Conservation (phyloP, 1,140 invertebrate genomes). For the Andrena cerasifolii region DNA sequence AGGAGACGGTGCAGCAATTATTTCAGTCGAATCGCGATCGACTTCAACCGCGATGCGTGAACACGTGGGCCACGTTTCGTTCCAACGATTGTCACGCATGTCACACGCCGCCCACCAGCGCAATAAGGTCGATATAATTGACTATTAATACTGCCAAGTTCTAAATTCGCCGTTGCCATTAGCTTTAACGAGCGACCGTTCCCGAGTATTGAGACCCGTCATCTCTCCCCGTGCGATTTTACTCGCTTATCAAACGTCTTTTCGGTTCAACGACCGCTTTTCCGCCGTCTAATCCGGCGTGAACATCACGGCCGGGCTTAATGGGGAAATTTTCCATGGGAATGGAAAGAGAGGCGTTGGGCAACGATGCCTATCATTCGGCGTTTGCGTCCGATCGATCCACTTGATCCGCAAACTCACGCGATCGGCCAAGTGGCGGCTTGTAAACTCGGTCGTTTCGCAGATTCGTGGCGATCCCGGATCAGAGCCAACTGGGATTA, state of each 20-base stretch:
- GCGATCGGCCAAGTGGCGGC: conserved; percentile 7
- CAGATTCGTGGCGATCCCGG: conserved; percentile 10
- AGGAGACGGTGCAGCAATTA: conserved; percentile 27
- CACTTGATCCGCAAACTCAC: background rate
- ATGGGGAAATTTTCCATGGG: background rate
- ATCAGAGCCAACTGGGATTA: conserved; percentile 41
- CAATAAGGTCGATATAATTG: conserved; percentile 60
- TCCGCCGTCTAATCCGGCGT: background rate
- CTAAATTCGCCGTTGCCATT: conserved; percentile 49
- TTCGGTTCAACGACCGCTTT: conserved; percentile 25
- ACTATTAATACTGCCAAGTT: conserved; percentile 57
- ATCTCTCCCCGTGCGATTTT: conserved; percentile 39
- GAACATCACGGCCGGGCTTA: background rate
- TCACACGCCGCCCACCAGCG: conserved; percentile 15
- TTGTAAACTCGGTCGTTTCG: conserved; percentile 14
- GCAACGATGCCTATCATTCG: background rate
- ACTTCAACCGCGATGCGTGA: conserved; percentile 44
- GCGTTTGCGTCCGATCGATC: conserved; percentile 9
- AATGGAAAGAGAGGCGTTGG: background rate
- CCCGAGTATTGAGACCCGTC: conserved; percentile 50
- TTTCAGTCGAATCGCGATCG: conserved; percentile 45
- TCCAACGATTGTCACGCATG: conserved; percentile 57
- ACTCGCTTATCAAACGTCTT: conserved; percentile 46
- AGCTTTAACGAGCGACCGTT: conserved; percentile 49
- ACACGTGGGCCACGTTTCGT: conserved; percentile 43